Base-by-base conservation (phyloP, 2,797 vertebrate genomes). In the Tapirus indicus region DNA sequence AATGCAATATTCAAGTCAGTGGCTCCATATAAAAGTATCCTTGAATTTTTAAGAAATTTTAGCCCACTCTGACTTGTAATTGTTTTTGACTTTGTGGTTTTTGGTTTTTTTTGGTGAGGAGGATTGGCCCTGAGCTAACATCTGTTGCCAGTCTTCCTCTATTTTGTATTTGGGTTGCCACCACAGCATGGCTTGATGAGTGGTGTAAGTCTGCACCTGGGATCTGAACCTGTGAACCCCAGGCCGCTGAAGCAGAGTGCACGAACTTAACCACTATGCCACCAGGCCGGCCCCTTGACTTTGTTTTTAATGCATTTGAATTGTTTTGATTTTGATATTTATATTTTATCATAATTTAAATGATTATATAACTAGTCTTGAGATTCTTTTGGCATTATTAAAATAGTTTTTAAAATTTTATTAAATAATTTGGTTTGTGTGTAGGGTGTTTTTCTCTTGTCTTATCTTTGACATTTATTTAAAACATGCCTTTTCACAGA, bases 301-400 rank as follows among this genome's bases (percentile, higher is more conserved):
- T 87, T 35, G 16, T 58, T 93, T 85, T 71, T 32, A 69, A 72
- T 78, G 29, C 16, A 32, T 52, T 72, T 12, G 3, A 69, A 7
- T 93, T 66, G 18, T 89, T 94, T 93, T 52, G 20, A 44, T 41
- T 88, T 91, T 68, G 23, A 60, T 91, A 72, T 87, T 95, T 93
- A n/a, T 74, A 84, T 64, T 88, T 84, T 80, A 86, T 71, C 14
- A 60, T 75, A n/a, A 92, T 93, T 56, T 94, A 86, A 58, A 74
- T 89, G 69, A 69, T 82, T 72, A 64, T 60, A 44, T 83, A 60
- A 49, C 91, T 69, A 32, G 17, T 41, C n/a, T 97, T 77, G 18
- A 83, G 32, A 91, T 64, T 91, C 60, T 66, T 94, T 75, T 58
- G 78, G 20, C 29, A 64, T 87, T 71, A 66, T 82, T 64, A 44